Evolutionary conservation across 2,797 vertebrate species (phyloP), one percentile per base, ranked within the genome.

Genomic region (Mycteria americana): DNA sequence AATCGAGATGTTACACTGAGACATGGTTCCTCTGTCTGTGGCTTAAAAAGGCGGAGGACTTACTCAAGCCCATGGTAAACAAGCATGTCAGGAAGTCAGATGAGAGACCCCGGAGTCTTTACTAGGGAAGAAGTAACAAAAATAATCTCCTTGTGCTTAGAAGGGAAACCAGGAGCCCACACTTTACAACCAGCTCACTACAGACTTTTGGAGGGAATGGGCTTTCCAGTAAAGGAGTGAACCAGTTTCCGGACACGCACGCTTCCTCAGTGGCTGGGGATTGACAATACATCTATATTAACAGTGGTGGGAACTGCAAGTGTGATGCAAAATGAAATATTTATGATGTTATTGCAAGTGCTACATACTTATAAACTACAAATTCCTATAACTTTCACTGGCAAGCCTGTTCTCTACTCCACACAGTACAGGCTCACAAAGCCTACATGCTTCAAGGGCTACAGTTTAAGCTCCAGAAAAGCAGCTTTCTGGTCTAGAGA

Each of bases 281-380:
- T 56, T 94, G 93, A 97, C 95, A 96, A 92, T 91, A 93, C 37
- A 83, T 89, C 85, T 95, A 35, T 95, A 94, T 89, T 94, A 96
- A 94, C 65, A 78, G 82, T 74, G 60, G 64, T 92, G 88, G 85
- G 73, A 95, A 92, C 35, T 41, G 64, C 81, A 86, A 95, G 87
- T 89, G 81, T 88, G 88, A 93, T 93, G 92, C 94, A 95, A 95
- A 97, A 92, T 94, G 69, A 91, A 93, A 86, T 96, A 96, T 97
- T 97, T 97, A 94, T 93, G 88, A 92, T 96, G 95, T 97, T 97
- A 90, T 97, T 97, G 88, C 85, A 97, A 96, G 93, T 2, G 0
- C 73, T 85, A 80, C 80, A 62, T 69, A 91, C 86, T 83, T 93
- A 91, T 14, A 94, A 97, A 97, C 76, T 95, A 75, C 35, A 93